Conservation (phyloP, 2,797 vertebrate species). For the Miopithecus talapoin region DNA sequence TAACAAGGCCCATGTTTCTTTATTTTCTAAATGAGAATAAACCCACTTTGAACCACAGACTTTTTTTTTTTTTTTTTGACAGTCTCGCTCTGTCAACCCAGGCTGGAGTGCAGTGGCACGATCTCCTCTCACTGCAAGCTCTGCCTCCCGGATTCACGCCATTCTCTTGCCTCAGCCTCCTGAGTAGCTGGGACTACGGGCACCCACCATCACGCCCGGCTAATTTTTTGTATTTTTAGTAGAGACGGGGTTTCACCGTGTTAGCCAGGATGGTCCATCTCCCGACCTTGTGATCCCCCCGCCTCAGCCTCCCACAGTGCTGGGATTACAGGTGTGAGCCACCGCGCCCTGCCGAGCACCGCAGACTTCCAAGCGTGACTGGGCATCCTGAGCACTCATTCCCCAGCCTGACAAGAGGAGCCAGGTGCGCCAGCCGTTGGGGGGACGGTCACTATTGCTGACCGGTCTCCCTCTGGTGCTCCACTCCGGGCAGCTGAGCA, state of each 20-base stretch:
- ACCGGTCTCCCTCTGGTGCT: not conserved
- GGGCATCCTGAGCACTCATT: not conserved
- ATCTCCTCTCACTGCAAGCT: too few species aligned
- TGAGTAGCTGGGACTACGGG: too few species aligned
- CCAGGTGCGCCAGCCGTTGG: accelerated
- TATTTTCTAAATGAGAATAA: not conserved
- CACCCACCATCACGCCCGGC: accelerated
- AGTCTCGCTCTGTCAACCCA: accelerated
- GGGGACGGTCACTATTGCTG: not conserved
- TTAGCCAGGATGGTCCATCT: too few species aligned
- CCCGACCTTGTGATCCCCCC: too few species aligned
- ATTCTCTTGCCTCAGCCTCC: too few species aligned
- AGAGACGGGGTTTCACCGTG: too few species aligned
- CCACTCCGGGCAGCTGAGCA: not conserved
- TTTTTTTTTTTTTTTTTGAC: too few species aligned
- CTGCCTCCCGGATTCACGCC: accelerated
- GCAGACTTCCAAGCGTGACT: not conserved
- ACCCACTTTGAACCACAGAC: not conserved
- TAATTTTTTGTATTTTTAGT: too few species aligned
- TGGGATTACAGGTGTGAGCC: too few species aligned
- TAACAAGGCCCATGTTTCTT: not conserved
- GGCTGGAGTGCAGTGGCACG: too few species aligned
- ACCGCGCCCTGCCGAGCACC: accelerated
- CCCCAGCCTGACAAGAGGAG: not conserved
- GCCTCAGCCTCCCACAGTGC: too few species aligned